A percentile compares a stretch with the other conserved stretches of the same genome.
These are phyloP conservation scores for Gymnogyps californianus DNA, from an alignment of 2,113 vertebrate species.

Conservation along the genomic window DNA sequence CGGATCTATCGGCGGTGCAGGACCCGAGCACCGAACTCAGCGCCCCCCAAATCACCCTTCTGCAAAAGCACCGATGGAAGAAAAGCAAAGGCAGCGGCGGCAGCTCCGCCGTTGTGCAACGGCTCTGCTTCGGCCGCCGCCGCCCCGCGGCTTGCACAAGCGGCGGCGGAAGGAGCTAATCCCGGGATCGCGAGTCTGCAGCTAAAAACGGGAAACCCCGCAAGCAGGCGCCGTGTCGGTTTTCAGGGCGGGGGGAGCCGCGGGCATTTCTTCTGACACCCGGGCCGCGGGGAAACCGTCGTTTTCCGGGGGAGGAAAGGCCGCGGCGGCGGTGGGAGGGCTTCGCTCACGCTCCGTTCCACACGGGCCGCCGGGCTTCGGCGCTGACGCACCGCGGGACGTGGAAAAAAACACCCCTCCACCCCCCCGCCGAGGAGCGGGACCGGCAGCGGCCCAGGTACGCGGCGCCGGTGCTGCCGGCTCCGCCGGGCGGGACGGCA, in stretches of 20 bases:
- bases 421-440: no score
- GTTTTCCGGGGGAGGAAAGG: not conserved
- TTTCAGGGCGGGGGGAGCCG: not conserved
- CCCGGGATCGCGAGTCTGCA: not conserved
- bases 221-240: not conserved
- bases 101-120: not conserved
- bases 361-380: not conserved
- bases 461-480: not conserved
- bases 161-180: not conserved
- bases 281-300: not conserved
- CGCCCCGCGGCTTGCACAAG: not conserved
- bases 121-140: not conserved
- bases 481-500: not conserved
- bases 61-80: rapidly evolving
- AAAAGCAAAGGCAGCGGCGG: not conserved
- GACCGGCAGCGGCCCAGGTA: not conserved
- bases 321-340: not conserved
- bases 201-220: not conserved
- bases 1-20: rapidly evolving
- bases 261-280: not conserved
- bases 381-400: conserved; percentile 7
- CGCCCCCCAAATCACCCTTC: not conserved
- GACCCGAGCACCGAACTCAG: no score
- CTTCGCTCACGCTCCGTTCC: not conserved
- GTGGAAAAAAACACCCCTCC: not conserved